These are phyloP conservation scores for Cheilosia impressa DNA, from an alignment of 2,888 invertebrate species.

Conservation along the genomic window DNA sequence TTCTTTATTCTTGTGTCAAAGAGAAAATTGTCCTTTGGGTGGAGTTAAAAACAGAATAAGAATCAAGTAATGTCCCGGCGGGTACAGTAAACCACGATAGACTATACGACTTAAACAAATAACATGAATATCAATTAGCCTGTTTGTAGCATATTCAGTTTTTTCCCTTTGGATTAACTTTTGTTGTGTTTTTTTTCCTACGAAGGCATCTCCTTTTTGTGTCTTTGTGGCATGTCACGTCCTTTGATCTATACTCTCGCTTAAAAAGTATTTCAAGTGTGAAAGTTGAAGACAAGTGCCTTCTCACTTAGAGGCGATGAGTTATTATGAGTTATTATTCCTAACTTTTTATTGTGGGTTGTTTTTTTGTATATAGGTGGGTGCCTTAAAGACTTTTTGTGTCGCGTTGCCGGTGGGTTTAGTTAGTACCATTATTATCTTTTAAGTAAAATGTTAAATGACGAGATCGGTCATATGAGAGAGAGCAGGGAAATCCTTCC, in stretches of 20 bases:
- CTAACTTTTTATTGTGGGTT: neutral
- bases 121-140: constrained; percentile 68
- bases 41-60: constrained; percentile 13
- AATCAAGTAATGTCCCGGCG: constrained; percentile 49
- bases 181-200: neutral
- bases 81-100: constrained; percentile 27
- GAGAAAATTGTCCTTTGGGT: constrained; percentile 29
- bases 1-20: constrained; percentile 42
- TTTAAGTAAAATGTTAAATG: too few species aligned
- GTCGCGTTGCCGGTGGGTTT: constrained; percentile 1
- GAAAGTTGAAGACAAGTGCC: constrained; percentile 8
- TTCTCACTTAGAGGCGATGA: constrained; percentile 11
- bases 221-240: constrained; percentile 23
- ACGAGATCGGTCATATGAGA: too few species aligned
- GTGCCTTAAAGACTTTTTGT: neutral
- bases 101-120: constrained; percentile 44
- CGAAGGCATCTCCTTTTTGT: constrained; percentile 24
- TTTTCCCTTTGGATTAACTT: constrained; percentile 9
- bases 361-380: neutral
- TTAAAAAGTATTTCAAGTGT: constrained; percentile 26
- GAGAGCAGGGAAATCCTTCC: too few species aligned
- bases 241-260: constrained; percentile 46
- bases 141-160: constrained; percentile 23
- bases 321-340: constrained; percentile 24
- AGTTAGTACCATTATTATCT: neutral